Conservation (phyloP, 1,140 invertebrate genomes). For the Cyclina sinensis region DNA sequence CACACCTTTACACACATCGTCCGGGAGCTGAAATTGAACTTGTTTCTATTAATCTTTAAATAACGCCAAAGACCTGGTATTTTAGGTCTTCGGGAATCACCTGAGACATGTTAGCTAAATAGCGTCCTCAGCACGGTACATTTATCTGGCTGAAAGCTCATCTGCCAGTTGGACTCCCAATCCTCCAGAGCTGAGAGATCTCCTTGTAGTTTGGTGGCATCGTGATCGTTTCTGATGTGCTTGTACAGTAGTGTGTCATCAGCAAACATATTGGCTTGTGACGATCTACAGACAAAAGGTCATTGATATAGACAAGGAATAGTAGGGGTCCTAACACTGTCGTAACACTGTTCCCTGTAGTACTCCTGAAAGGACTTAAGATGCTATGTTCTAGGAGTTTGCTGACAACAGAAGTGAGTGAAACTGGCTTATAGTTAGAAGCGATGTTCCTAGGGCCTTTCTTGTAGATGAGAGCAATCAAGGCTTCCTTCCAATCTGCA, state of each 20-base stretch:
- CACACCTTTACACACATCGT: too few species aligned
- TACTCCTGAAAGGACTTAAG: neutral
- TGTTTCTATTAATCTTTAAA: too few species aligned
- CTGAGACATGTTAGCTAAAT: too few species aligned
- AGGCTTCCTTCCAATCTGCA: conserved; percentile 55
- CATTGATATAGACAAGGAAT: conserved; percentile 19
- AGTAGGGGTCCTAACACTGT: neutral
- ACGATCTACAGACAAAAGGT: neutral
- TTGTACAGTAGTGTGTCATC: conserved; percentile 42
- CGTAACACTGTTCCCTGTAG: conserved; percentile 26
- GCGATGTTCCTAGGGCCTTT: conserved; percentile 63
- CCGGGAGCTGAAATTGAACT: too few species aligned
- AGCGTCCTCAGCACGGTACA: conserved; percentile 51
- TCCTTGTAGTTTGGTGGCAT: conserved; percentile 27
- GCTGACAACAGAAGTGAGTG: conserved; percentile 57
- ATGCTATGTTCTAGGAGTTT: conserved; percentile 69
- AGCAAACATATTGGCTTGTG: conserved; percentile 17
- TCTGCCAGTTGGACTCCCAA: conserved; percentile 59
- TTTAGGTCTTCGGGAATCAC: too few species aligned
- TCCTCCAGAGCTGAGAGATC: conserved; percentile 30
- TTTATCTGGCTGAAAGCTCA: conserved; percentile 43
- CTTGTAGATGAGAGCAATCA: conserved; percentile 63
- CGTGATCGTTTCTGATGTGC: neutral
- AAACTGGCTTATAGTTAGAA: conserved; percentile 61
- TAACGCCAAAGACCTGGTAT: too few species aligned